Evolutionary conservation across 2,113 vertebrate species (phyloP).

Genomic region (Ceuthmochares aereus): DNA sequence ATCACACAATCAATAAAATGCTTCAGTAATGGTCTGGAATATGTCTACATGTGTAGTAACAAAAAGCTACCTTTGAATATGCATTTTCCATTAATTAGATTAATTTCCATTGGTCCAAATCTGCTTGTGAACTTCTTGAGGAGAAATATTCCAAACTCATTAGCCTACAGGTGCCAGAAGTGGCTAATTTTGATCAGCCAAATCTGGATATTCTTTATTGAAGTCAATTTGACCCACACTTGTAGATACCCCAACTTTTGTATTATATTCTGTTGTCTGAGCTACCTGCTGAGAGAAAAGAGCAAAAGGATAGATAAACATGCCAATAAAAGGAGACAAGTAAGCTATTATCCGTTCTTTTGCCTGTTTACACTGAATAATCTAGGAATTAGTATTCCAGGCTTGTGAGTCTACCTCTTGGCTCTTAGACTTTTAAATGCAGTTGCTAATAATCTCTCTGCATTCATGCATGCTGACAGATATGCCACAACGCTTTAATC

Average conservation of each 20-base stretch:
- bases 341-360: neutral
- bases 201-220: neutral
- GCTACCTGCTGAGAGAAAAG: neutral
- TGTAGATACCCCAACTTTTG: neutral
- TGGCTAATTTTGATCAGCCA: neutral
- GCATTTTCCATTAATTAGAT: neutral
- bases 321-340: slow-evolving; percentile 26
- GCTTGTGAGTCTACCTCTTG: slow-evolving; percentile 63
- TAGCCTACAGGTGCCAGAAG: neutral
- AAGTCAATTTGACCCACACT: neutral
- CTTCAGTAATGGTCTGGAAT: neutral
- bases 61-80: neutral
- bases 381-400: slow-evolving; percentile 69
- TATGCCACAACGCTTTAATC: slow-evolving; percentile 71
- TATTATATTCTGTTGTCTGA: slow-evolving; percentile 27
- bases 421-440: slow-evolving; percentile 71
- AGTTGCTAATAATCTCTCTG: slow-evolving; percentile 75
- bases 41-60: neutral
- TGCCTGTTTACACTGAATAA: slow-evolving; percentile 5
- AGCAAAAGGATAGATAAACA: slow-evolving; percentile 47
- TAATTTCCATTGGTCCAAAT: neutral
- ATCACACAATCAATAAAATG: neutral
- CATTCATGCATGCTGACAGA: slow-evolving; percentile 71
- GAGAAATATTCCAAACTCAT: neutral
- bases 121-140: neutral